phyloP scores from a whole-genome alignment of 1,140 invertebrate species.

The Drosophila quadrilineata region DNA sequence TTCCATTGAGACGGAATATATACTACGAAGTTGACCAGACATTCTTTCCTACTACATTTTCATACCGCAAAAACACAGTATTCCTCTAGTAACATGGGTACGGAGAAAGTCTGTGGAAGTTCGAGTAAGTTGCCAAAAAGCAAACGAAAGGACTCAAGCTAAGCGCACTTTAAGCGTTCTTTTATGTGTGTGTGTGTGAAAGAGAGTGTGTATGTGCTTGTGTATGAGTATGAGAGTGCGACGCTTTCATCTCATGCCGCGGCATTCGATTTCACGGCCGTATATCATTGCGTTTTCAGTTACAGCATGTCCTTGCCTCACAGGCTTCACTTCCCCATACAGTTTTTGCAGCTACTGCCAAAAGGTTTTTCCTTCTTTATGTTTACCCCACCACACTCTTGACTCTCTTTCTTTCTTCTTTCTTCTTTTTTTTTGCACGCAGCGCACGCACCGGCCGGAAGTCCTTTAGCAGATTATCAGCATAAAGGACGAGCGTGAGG shows the following conservation, averaged over 20 bases:
- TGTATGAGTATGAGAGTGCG: not conserved
- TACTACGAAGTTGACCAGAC: too few relatives aligned
- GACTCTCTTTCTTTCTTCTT: conserved; percentile 6
- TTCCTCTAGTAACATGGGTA: too few relatives aligned
- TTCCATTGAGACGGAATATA: too few relatives aligned
- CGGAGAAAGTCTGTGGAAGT: conserved; percentile 69
- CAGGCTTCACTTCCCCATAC: not conserved
- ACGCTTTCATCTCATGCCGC: conserved; percentile 22
- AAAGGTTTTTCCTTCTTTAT: conserved; percentile 11
- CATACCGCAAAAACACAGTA: too few relatives aligned
- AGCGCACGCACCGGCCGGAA: conserved; percentile 73
- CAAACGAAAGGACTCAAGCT: not conserved
- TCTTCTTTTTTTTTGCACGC: conserved; percentile 40
- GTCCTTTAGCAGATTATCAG: conserved; percentile 80
- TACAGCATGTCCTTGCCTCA: conserved; percentile 13
- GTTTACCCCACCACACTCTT: too few relatives aligned
- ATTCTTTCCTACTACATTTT: too few relatives aligned
- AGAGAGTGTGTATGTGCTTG: not conserved
- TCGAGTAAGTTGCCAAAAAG: conserved; percentile 30
- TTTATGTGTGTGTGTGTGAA: conserved; percentile 5
- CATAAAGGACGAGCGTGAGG: conserved; percentile 4
- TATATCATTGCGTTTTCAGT: conserved; percentile 79
- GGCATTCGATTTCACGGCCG: conserved; percentile 71
- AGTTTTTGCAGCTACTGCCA: not conserved
- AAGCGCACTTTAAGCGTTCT: conserved; percentile 63